phyloP scores from a whole-genome alignment of 2,797 vertebrate genomes.

The Hydrocynus forskahlii region DNA sequence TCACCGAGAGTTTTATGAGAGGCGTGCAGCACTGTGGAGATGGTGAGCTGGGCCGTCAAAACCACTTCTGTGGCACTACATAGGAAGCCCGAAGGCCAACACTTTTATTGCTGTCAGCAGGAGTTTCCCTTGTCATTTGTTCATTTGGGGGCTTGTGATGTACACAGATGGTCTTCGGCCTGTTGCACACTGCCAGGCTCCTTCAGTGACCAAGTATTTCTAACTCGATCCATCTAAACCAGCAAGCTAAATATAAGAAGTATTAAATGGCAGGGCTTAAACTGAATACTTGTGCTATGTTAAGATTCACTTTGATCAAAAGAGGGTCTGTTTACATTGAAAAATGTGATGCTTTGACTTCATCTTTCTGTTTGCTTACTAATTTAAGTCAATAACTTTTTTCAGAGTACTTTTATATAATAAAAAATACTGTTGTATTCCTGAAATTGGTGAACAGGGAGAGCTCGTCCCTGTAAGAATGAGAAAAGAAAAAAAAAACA shows the following conservation, averaged over 20 bases:
- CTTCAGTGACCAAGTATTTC: constrained; percentile 35
- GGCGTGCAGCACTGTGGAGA: constrained; percentile 48
- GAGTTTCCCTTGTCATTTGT: constrained; percentile 63
- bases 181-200: constrained; percentile 37
- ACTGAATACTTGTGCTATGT: background rate
- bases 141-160: constrained; percentile 56
- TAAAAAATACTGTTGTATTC: too few species aligned
- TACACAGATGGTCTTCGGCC: constrained; percentile 42
- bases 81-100: constrained; percentile 59
- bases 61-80: constrained; percentile 60
- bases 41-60: constrained; percentile 54
- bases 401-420: too few species aligned
- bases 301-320: constrained; percentile 5
- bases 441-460: too few species aligned
- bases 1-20: constrained; percentile 58
- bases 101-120: constrained; percentile 65
- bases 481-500: constrained; percentile 73
- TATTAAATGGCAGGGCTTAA: background rate
- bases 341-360: background rate
- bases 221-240: constrained; percentile 31
- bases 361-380: too few species aligned
- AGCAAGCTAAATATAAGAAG: constrained; percentile 13
- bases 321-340: constrained; percentile 68
- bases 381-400: too few species aligned
- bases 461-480: constrained; percentile 63